phyloP scores from a whole-genome alignment of 2,113 vertebrate species.

The Hippopotamus amphibius region DNA sequence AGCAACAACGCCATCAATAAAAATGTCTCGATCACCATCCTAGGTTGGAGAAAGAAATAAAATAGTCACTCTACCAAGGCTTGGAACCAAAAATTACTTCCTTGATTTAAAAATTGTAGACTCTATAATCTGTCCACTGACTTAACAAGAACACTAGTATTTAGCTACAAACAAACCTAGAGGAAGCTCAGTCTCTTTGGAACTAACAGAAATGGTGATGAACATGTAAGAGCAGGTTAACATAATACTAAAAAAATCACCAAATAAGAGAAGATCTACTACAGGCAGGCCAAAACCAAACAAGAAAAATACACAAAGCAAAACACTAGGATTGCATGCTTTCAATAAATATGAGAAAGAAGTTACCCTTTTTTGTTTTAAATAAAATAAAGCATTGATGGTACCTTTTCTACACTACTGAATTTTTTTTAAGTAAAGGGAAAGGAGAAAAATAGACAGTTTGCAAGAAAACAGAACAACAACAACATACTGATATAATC shows the following conservation, averaged over 20 bases:
- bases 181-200: background rate
- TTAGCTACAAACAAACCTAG: background rate
- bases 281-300: background rate
- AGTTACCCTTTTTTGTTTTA: slow-evolving; percentile 1
- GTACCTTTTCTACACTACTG: background rate
- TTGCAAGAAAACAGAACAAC: background rate
- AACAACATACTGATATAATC: background rate
- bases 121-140: background rate
- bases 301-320: background rate
- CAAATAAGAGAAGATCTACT: background rate
- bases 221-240: background rate
- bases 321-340: background rate
- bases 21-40: slow-evolving; percentile 95
- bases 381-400: background rate
- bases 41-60: slow-evolving; percentile 79
- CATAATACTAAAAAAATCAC: background rate
- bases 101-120: background rate
- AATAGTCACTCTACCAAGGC: slow-evolving; percentile 17
- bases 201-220: background rate
- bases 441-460: background rate
- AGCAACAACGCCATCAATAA: slow-evolving; percentile 95
- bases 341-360: slow-evolving; percentile 19
- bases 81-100: background rate
- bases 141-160: background rate
- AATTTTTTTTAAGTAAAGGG: background rate